Percentiles rank a stretch among this genome's conserved stretches.
phyloP scores from a whole-genome alignment of 2,797 vertebrate genomes.

The Acanthurus leucopareius region DNA sequence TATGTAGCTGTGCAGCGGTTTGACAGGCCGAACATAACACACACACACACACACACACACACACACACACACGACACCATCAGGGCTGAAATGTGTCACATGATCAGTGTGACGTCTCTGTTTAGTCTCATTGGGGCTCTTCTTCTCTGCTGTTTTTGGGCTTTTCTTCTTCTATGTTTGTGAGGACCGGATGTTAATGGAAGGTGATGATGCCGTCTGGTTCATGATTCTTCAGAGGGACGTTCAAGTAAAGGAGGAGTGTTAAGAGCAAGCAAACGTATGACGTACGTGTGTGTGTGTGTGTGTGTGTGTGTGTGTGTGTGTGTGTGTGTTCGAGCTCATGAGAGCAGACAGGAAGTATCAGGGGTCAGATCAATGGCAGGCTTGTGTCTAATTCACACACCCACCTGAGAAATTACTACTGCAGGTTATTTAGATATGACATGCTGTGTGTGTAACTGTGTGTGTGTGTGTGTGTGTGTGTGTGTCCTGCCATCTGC shows the following conservation, averaged over 20 bases:
- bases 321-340: background rate
- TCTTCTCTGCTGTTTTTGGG: background rate
- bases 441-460: conserved; percentile 10
- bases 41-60: too few relatives aligned
- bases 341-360: background rate
- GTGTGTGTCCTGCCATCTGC: conserved; percentile 46
- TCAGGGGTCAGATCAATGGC: background rate
- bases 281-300: background rate
- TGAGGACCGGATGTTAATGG: background rate
- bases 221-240: background rate
- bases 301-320: conserved; percentile 1
- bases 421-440: background rate
- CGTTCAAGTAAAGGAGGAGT: background rate
- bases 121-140: background rate
- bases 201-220: too few relatives aligned
- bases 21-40: background rate
- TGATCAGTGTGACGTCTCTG: background rate
- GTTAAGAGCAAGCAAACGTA: background rate
- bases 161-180: background rate
- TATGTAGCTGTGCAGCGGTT: conserved; percentile 12
- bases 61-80: background rate
- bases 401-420: background rate
- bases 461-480: conserved; percentile 29
- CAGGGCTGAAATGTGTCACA: background rate
- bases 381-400: background rate